Evolutionary conservation across 1,140 invertebrate species (phyloP), one percentile per base, ranked within the genome.

Genomic region (Drosophila truncata): DNA sequence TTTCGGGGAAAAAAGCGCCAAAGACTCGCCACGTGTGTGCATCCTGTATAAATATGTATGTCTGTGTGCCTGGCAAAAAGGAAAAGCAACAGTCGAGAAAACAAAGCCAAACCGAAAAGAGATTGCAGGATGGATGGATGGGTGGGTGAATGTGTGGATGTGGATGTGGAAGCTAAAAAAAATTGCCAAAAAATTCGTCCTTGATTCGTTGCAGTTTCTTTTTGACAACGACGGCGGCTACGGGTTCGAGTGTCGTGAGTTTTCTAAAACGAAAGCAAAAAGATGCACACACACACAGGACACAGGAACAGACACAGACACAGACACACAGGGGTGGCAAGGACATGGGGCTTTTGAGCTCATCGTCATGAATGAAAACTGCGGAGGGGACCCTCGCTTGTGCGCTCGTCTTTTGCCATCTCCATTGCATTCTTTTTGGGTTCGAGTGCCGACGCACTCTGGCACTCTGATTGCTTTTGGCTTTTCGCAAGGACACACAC

Each of bases 171-270:
- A 65, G 46, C 23, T 27, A 29, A 76, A 86, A 91, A 85, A 85
- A 85, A 88, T 66, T 85, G 66, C 90, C 88, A 90, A 91, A 91
- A 91, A 91, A 91, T 91, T 91, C 88, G 90, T 88, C 90, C 90
- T 91, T 91, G 90, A 74, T 85, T 88, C 90, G 90, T 91, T 91
- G 90, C 90, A 91, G 84, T 91, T 91, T 86, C 90, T 91, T 91
- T 91, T 91, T 91, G 55, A 61, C 31, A 27, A 29, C 64, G 57
- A 35, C 50, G 52, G 62, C 23, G 61, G 41, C 18, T 44, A 10
- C 18, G 18, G 41, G 69, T 79, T 58, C 44, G 78, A 88, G 80
- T 88, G 84, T 88, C 84, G 84, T 88, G 75, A 83, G 76, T 80
- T 85, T 85, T 90, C 85, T 90, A 90, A 90, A 90, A 90, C 82